Evolutionary conservation across 2,888 invertebrate genomes (phyloP).

Genomic region (Masnerella sp.): DNA sequence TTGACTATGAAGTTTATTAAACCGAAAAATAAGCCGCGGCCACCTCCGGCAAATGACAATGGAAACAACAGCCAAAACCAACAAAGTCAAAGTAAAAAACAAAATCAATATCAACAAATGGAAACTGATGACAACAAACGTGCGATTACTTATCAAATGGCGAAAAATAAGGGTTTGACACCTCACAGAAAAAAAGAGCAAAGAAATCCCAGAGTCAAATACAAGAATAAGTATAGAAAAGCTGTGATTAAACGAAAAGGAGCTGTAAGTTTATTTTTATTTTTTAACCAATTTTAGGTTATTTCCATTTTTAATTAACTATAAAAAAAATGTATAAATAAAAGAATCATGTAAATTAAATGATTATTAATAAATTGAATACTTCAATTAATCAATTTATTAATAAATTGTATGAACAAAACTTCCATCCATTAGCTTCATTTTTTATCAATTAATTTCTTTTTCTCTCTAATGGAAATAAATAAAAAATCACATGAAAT

Average conservation of each 20-base stretch:
- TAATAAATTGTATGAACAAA: too few relatives aligned
- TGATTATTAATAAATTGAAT: too few relatives aligned
- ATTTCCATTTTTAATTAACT: neutral
- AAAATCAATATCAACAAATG: constrained; percentile 18
- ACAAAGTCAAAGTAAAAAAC: neutral
- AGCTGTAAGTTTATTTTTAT: constrained; percentile 85
- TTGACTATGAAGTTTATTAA: constrained; percentile 20
- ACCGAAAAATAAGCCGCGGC: constrained; percentile 16
- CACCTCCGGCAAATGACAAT: neutral
- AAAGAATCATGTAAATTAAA: constrained; percentile 4
- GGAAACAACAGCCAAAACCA: constrained; percentile 68
- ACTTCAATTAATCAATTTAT: too few relatives aligned
- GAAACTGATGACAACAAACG: constrained; percentile 81
- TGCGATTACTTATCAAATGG: constrained; percentile 94
- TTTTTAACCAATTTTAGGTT: too few relatives aligned
- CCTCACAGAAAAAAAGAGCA: constrained; percentile 94
- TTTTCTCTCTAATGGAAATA: too few relatives aligned
- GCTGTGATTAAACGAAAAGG: constrained; percentile 96
- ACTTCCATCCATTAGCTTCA: too few relatives aligned
- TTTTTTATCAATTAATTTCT: too few relatives aligned
- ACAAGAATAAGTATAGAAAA: constrained; percentile 94
- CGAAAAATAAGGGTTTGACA: constrained; percentile 96
- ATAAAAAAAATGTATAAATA: neutral
- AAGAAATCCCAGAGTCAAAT: constrained; percentile 96
- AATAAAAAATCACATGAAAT: too few relatives aligned